Percentiles rank a stretch among this genome's conserved stretches.
Evolutionary conservation across 2,113 vertebrate species (phyloP).

Genomic region (Marcusenius ussheri): DNA sequence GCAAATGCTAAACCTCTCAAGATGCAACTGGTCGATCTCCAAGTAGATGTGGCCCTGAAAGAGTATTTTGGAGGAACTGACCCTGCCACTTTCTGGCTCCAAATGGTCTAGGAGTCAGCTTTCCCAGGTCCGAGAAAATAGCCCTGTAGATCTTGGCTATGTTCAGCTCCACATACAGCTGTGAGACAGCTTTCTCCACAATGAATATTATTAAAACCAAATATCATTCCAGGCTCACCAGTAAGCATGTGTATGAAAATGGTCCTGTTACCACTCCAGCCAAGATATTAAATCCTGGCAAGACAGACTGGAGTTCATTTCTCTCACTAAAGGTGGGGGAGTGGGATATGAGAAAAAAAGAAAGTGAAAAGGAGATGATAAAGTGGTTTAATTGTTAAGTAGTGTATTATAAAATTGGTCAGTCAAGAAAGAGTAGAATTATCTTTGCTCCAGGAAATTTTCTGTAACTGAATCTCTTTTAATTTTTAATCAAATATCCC

Average conservation of each 20-base stretch:
- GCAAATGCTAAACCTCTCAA: conserved; percentile 12
- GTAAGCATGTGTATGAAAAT: too few species aligned
- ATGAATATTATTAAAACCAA: too few species aligned
- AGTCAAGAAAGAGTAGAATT: background rate
- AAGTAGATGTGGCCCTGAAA: background rate
- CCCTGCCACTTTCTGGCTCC: conserved; percentile 6
- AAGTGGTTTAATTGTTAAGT: background rate
- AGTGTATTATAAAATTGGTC: background rate
- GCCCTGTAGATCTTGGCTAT: too few species aligned
- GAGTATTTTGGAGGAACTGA: background rate
- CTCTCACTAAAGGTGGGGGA: background rate
- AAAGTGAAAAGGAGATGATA: background rate
- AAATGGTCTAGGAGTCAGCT: conserved; percentile 13
- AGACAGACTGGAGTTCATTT: background rate
- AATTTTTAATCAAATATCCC: background rate
- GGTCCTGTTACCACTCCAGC: too few species aligned
- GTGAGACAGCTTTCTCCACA: too few species aligned
- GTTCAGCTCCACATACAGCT: too few species aligned
- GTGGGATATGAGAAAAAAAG: background rate
- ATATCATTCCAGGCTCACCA: too few species aligned
- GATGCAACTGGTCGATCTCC: conserved; percentile 2
- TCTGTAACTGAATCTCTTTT: background rate
- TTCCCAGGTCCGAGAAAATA: conserved; percentile 17
- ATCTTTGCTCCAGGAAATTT: background rate
- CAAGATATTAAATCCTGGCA: background rate